Conservation (phyloP, 2,113 vertebrate genomes). For the Rousettus leschenaultii region DNA sequence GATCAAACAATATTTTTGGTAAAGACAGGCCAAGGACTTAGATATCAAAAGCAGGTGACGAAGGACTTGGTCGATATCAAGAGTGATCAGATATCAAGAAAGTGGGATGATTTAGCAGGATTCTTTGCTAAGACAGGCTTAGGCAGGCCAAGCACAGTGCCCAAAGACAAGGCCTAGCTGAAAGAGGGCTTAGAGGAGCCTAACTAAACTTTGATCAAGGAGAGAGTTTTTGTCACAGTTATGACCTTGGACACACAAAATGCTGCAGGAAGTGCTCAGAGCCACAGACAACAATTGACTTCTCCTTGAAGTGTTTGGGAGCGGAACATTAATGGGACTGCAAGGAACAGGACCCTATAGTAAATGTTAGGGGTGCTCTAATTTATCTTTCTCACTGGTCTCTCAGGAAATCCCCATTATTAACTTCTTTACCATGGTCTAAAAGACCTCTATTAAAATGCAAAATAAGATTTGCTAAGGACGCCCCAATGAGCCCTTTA, state of each 20-base stretch:
- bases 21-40: not conserved
- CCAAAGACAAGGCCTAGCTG: not conserved
- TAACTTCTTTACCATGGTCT: not conserved
- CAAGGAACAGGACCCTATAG: not conserved
- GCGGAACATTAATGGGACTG: not conserved
- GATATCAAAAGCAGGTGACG: not conserved
- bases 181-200: not conserved
- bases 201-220: not conserved
- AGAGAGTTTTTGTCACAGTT: not conserved
- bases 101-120: not conserved
- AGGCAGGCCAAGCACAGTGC: not conserved
- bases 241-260: not conserved
- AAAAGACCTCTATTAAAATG: conserved; percentile 47
- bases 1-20: not conserved
- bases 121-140: not conserved
- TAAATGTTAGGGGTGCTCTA: not conserved
- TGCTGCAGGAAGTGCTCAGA: not conserved
- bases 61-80: not conserved
- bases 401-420: not conserved
- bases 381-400: not conserved
- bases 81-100: not conserved
- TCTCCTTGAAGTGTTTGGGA: not conserved
- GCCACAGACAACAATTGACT: not conserved
- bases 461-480: conserved; percentile 35
- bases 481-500: not conserved